Evolutionary conservation across 37 sponge, comb jelly and placozoan species (phyloP), one percentile per base, ranked within the genome.

Genomic region (Ianthella basta): DNA sequence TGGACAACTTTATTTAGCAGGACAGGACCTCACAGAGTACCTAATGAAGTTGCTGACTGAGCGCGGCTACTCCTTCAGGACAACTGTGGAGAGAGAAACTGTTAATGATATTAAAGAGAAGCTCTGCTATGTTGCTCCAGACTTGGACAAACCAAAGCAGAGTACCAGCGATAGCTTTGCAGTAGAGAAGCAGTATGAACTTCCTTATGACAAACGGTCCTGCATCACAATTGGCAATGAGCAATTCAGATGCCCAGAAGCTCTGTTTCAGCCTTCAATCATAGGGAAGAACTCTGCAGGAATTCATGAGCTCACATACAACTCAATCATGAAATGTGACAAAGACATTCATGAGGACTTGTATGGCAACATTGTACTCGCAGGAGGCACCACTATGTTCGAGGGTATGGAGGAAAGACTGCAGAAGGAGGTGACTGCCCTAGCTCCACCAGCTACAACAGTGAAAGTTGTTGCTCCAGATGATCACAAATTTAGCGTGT

Each of bases 361-460:
- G 63, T 80, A 67, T 63, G 60, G 54, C 54, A 86, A 63, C 59
- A 87, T 69, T 33, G 87, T 90, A 50, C 82, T 90, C 30, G 86
- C 91, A 24, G 91, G 91, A 33, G 91, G 91, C 36, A 90, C 86
- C 56, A 90, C 91, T 55, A 90, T 90, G 91, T 90, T 75, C 82
- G 82, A 86, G 15, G 91, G 91, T 23, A 80, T 90, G 25, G 79
- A 84, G 6, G 87, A 90, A 68, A 86, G 91, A 54, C 82, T 90
- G 91, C 91, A 90, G 84, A 86, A 86, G 79, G 91, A 90, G 59
- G 40, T 90, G 33, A 39, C 69, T 32, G 60, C 80, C 83, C 81
- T 90, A 10, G 91, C 87, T n/a, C 91, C 91, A 33, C 87, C 87
- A 34, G 74, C 83, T 67, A 90, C 82, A 84, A 90, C 81, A 80